Percentiles rank a stretch among this genome's conserved stretches.
Conservation (phyloP, 2,797 vertebrate species). For the Varecia variegata region DNA sequence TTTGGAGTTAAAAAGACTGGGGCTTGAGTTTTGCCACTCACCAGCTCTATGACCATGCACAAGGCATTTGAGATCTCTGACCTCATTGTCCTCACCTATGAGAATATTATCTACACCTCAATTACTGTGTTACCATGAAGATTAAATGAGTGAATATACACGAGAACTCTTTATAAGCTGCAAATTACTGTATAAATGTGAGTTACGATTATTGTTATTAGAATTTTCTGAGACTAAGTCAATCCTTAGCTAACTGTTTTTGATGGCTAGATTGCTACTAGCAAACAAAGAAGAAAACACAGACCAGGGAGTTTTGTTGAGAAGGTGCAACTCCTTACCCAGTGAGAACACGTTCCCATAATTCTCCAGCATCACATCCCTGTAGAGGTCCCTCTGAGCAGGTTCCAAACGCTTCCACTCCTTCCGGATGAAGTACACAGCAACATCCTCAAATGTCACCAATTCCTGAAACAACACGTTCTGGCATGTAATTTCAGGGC, state of each 20-base stretch:
- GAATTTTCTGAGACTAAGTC: not conserved
- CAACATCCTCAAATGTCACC: slow-evolving; percentile 73
- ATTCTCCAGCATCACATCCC: slow-evolving; percentile 85
- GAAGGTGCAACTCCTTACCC: slow-evolving; percentile 69
- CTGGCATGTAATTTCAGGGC: not conserved
- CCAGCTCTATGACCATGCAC: not conserved
- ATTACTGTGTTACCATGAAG: not conserved
- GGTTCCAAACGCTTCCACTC: slow-evolving; percentile 81
- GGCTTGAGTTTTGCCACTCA: not conserved
- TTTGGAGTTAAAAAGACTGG: not conserved
- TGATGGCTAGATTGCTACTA: not conserved
- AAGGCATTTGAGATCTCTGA: not conserved
- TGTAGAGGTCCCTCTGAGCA: slow-evolving; percentile 81
- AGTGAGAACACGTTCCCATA: slow-evolving; percentile 80
- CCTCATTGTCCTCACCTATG: not conserved
- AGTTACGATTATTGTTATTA: not conserved
- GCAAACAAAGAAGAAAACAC: not conserved
- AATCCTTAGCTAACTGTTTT: not conserved
- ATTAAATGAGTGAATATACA: not conserved
- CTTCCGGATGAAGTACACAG: slow-evolving; percentile 74
- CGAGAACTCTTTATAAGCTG: not conserved
- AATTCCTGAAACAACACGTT: slow-evolving; percentile 65
- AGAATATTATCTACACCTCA: not conserved
- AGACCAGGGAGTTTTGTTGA: not conserved
- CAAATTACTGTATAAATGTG: not conserved